phyloP scores from a whole-genome alignment of 2,888 invertebrate species.

The Drepana falcataria region DNA sequence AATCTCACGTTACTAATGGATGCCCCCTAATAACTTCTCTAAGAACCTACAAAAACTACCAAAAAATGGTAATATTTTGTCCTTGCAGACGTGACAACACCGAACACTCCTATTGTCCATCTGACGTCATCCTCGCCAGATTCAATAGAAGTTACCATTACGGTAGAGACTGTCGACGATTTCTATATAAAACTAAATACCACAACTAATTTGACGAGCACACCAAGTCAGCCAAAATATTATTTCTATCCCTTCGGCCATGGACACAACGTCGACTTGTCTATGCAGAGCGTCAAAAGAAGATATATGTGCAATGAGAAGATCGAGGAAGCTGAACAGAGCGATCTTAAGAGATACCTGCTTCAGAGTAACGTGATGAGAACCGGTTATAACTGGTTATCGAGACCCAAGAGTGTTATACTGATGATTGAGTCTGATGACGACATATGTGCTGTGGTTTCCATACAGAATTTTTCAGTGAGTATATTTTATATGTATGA shows the following conservation, averaged over 20 bases:
- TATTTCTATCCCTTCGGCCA: conserved; percentile 77
- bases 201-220: conserved; percentile 59
- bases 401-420: conserved; percentile 73
- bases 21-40: no score
- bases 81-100: conserved; percentile 48
- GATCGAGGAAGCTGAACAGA: conserved; percentile 29
- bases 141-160: conserved; percentile 79
- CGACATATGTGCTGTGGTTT: conserved; percentile 86
- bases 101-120: conserved; percentile 81
- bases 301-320: conserved; percentile 80
- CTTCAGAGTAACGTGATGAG: conserved; percentile 31
- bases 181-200: conserved; percentile 76
- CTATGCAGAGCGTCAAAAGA: conserved; percentile 40
- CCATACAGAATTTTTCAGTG: conserved; percentile 87
- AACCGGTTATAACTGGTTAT: conserved; percentile 42
- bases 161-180: conserved; percentile 76
- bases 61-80: conserved; percentile 5
- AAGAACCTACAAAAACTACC: no score
- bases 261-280: conserved; percentile 39
- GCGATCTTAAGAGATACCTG: conserved; percentile 27
- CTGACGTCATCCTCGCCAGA: conserved; percentile 82
- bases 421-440: conserved; percentile 82
- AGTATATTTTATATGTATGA: conserved; percentile 28
- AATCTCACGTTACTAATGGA: conserved; percentile 9
- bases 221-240: conserved; percentile 71